phyloP scores from a whole-genome alignment of 2,113 vertebrate genomes.

The Anolis sagrei region DNA sequence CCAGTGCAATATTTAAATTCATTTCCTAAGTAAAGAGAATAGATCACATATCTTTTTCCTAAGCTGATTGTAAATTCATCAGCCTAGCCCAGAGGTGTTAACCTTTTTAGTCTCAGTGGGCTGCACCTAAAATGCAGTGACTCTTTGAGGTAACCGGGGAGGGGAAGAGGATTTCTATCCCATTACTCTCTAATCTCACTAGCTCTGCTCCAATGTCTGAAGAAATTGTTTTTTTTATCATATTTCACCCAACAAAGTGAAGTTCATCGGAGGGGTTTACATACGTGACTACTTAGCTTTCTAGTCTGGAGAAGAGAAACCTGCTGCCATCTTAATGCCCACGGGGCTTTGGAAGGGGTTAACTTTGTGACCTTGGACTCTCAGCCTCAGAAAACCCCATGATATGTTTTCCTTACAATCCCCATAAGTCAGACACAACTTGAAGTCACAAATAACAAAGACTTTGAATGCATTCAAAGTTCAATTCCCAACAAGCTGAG shows the following conservation, averaged over 20 bases:
- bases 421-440: too few species aligned
- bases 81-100: neutral
- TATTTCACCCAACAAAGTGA: neutral
- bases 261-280: neutral
- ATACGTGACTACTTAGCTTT: neutral
- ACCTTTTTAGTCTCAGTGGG: too few species aligned
- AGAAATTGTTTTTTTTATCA: neutral
- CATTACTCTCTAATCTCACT: neutral
- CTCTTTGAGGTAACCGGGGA: neutral
- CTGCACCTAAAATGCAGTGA: neutral
- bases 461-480: too few species aligned
- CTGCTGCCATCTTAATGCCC: neutral
- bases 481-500: neutral
- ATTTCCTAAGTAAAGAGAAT: neutral
- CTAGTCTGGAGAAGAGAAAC: neutral
- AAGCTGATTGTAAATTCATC: neutral
- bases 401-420: too few species aligned
- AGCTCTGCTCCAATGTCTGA: neutral
- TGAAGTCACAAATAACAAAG: too few species aligned
- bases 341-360: neutral
- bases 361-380: too few species aligned
- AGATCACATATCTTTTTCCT: neutral
- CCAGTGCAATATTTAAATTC: neutral
- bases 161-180: neutral
- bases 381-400: too few species aligned